Base-by-base conservation (phyloP, 1,140 invertebrate species). In the Stegodyphus dumicola region DNA sequence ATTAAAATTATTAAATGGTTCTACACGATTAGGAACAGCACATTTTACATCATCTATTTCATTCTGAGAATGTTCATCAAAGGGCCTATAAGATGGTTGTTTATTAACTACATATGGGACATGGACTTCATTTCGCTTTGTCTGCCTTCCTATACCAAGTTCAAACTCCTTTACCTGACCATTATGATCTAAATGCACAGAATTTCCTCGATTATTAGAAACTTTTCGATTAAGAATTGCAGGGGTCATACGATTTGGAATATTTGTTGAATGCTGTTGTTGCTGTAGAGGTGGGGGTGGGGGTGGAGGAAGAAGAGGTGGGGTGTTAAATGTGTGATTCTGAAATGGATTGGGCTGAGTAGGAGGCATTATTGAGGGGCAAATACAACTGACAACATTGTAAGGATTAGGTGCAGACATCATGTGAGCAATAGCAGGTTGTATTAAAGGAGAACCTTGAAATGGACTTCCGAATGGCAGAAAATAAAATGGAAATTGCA, bases 311-410 rank as follows among this genome's bases (percentile, higher is more conserved):
- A 52, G 51, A 10, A 77, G 9, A 52, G 74, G 6, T 15, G 64
- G 52, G 51, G 81, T 54, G 56, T 76, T 85, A 54, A 69, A 85
- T 56, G 74, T 64, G 13, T 76, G 70, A 48, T 67, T 48, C n/a
- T 67, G 77, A 85, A 85, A 85, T 11, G 81, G 80, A 56, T 76
- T 84, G 15, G 33, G 71, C 52, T 85, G 81, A 15, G 60, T 17
- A 53, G 73, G 81, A 15, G 67, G 52, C 0, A 79, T 17, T 56
- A 73, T 49, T 51, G 74, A 67, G 10, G 73, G 56, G 11, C 15
- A n/a, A 49, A 84, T 7, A 11, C 81, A 84, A 52, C 76, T 84
- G 10, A 74, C 56, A 9, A 78, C 18, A 54, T 78, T 78, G 10
- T 84, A 84, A 7, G 81, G 81, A 56, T 83, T 54, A 10, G 81